Base-by-base conservation (phyloP, 2,888 invertebrate species). In the Cinara cedri region DNA sequence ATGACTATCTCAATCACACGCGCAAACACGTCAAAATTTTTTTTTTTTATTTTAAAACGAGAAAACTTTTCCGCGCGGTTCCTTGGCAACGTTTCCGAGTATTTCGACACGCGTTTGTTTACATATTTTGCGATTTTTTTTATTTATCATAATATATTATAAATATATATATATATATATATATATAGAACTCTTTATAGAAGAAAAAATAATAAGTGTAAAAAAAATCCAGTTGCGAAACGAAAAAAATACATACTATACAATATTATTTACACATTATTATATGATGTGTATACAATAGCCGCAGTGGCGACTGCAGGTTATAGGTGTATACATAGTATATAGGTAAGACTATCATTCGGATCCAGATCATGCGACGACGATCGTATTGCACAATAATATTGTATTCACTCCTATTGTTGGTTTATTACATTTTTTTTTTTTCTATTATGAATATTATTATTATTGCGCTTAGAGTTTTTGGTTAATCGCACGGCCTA, bases 331-430 rank as follows among this genome's bases (percentile, higher is more conserved):
- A 24, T 4, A 10, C 1, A 54, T 63, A 44, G n/a, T n/a, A 10
- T 21, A 24, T 4, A 10, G 1, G 54, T 63, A 44, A 65, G 42
- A 75, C 63, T 55, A 63, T 55, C 13, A 34, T 74, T 55, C 75
- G 24, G 54, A 44, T 65, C 24, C 55, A 24, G 44, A 75, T 75
- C 65, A 55, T 66, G 65, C 65, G 65, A 75, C 54, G 44, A 63
- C 74, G 65, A 63, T 63, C 51, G 49, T 1, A 74, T 74, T 63
- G 74, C 74, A 65, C 65, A 55, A 75, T 74, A 34, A 34, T 34
- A 62, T 62, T 42, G 19, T 34, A 49, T 74, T 46, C 49, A 21
- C 62, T 26, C 6, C 54, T 46, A 24, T 34, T 42, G 74, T 63
- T 62, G 42, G 74, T 75, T 75, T 62, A 62, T 72, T 72, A 34